Evolutionary conservation across 2,888 invertebrate species (phyloP).

Genomic region (Stictocephala bisonia): DNA sequence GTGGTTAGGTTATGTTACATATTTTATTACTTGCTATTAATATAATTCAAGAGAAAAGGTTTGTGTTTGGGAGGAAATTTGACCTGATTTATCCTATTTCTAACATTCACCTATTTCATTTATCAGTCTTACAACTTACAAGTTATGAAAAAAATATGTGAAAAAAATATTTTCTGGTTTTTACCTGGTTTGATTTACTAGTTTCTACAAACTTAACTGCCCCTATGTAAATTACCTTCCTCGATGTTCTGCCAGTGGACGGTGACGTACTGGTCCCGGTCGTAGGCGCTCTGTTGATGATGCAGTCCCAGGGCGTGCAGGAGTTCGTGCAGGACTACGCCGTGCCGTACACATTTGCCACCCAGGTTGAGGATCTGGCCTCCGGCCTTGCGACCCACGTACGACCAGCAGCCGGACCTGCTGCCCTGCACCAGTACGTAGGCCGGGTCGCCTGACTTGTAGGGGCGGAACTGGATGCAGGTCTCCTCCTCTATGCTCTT

Average conservation of each 20-base stretch:
- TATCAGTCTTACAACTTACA: no score
- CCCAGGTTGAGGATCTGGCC: slow-evolving; percentile 70
- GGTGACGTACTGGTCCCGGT: slow-evolving; percentile 66
- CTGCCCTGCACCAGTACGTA: slow-evolving; percentile 69
- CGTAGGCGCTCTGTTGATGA: slow-evolving; percentile 68
- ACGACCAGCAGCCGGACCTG: slow-evolving; percentile 73
- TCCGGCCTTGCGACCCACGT: slow-evolving; percentile 71
- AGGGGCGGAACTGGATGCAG: slow-evolving; percentile 73
- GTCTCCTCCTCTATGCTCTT: slow-evolving; percentile 71
- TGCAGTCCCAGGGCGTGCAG: slow-evolving; percentile 68
- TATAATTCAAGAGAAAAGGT: not conserved
- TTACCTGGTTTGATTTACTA: no score
- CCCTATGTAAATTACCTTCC: no score
- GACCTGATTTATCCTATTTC: not conserved
- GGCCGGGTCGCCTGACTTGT: slow-evolving; percentile 68
- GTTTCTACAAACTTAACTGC: no score
- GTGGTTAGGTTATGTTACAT: no score
- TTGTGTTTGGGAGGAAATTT: not conserved
- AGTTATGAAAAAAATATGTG: no score
- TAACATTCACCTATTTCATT: no score
- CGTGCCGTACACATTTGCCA: slow-evolving; percentile 64
- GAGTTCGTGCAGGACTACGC: slow-evolving; percentile 70
- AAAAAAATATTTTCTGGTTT: no score
- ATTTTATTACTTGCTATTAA: no score
- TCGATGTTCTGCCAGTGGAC: slow-evolving; percentile 66